phyloP scores from a whole-genome alignment of 1,140 invertebrate species.

The Thaumatotibia leucotreta region DNA sequence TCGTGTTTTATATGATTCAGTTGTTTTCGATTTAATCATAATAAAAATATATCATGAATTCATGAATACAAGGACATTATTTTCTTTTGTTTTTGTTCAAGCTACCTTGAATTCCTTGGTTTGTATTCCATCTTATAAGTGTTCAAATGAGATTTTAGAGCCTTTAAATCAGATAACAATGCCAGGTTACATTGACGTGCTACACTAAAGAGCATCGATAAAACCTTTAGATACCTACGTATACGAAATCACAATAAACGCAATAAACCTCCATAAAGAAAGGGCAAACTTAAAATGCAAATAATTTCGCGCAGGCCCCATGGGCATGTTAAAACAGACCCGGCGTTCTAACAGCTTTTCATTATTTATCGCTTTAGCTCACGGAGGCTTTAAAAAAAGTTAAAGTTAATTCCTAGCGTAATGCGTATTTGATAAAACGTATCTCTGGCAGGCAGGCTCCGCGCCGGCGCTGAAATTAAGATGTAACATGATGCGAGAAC shows the following conservation, averaged over 20 bases:
- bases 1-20: neutral
- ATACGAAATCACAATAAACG: constrained; percentile 32
- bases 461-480: constrained; percentile 76
- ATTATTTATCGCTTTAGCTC: constrained; percentile 58
- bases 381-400: constrained; percentile 48
- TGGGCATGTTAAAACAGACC: constrained; percentile 58
- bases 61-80: too few species aligned
- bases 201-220: neutral
- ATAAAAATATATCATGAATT: too few species aligned
- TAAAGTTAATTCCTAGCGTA: constrained; percentile 69
- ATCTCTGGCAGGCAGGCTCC: constrained; percentile 68
- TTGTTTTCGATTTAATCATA: neutral
- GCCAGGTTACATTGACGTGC: neutral
- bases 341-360: constrained; percentile 52
- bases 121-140: too few species aligned
- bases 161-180: neutral
- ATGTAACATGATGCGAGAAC: constrained; percentile 79
- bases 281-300: constrained; percentile 52
- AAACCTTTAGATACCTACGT: constrained; percentile 21
- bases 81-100: too few species aligned
- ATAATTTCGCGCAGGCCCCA: constrained; percentile 53
- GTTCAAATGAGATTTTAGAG: too few species aligned
- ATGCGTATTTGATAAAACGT: constrained; percentile 75
- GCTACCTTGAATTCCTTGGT: too few species aligned
- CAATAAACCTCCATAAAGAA: constrained; percentile 47